Evolutionary conservation across 92 coral and sea anemone genomes (phyloP), one percentile per base, ranked within the genome.

Genomic region (Porites cylindrica): DNA sequence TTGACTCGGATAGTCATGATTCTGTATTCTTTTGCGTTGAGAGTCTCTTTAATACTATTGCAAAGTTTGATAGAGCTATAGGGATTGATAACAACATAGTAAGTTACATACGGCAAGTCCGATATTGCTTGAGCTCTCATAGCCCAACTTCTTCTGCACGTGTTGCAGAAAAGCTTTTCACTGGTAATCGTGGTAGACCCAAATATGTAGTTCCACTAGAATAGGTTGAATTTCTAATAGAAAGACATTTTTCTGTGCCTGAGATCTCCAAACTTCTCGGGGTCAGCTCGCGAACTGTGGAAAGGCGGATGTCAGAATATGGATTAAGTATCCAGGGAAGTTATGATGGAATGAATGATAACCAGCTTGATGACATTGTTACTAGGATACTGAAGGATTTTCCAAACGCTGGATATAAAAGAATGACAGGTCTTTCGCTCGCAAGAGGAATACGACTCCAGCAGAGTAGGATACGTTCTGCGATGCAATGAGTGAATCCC

Each of bases 101-200:
- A 2, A 38, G 47, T 38, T 38, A 38, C 4, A 38, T 38, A 38
- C 47, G 47, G 47, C 47, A 38, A 38, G 47, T 38, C 47, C 47
- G 47, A 38, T 0, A 38, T 38, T 38, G 47, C 47, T 38, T 80
- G 17, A 80, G 85, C 74, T 64, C 78, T 64, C 85, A 80, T 51
- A 26, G 62, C 47, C 58, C 29, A 26, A 4, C 61, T 64, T 18
- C 9, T 53, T 50, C 85, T 60, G 62, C 47, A 50, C 79, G 32
- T 61, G 26, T 21, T 66, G 26, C 64, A 23, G 24, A 76, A 50
- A 19, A 38, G 38, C 51, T 88, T 61, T 82, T 70, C 54, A 70
- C 91, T 75, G 88, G 91, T 66, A 26, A 20, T 20, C 70, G 83
- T 75, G 88, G 91, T 47, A 75, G 91, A 75, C 91, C 91, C 64